These are phyloP conservation scores for Rostratula benghalensis DNA, from an alignment of 2,113 vertebrate species.

Conservation along the genomic window DNA sequence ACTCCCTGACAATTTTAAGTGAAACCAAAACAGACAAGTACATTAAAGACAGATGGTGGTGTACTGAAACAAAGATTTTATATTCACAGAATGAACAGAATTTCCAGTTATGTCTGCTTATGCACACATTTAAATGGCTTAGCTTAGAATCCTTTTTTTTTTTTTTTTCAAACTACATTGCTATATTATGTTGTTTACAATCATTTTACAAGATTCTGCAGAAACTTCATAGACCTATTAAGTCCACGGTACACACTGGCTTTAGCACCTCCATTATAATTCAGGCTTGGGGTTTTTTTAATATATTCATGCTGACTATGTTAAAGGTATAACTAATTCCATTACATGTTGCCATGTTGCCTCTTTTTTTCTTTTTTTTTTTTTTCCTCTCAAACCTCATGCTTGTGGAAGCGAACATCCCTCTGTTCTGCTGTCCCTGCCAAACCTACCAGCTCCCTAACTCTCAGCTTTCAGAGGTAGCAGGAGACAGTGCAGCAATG, in stretches of 20 bases:
- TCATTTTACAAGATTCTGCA: neutral
- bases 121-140: neutral
- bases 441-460: neutral
- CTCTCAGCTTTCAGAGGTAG: neutral
- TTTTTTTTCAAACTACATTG: neutral
- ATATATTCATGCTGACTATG: neutral
- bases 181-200: neutral
- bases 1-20: neutral
- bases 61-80: neutral
- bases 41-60: slow-evolving; percentile 1
- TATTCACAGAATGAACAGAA: neutral
- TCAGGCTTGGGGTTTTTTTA: neutral
- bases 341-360: neutral
- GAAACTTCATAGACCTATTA: neutral
- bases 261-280: neutral
- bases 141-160: neutral
- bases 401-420: neutral
- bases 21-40: neutral
- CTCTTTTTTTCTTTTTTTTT: neutral
- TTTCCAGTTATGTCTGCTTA: neutral
- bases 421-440: neutral
- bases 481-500: neutral
- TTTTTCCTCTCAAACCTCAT: neutral
- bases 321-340: neutral
- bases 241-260: neutral